phyloP scores from a whole-genome alignment of 92 coral and sea anemone species.

The Scolanthus callimorphus region DNA sequence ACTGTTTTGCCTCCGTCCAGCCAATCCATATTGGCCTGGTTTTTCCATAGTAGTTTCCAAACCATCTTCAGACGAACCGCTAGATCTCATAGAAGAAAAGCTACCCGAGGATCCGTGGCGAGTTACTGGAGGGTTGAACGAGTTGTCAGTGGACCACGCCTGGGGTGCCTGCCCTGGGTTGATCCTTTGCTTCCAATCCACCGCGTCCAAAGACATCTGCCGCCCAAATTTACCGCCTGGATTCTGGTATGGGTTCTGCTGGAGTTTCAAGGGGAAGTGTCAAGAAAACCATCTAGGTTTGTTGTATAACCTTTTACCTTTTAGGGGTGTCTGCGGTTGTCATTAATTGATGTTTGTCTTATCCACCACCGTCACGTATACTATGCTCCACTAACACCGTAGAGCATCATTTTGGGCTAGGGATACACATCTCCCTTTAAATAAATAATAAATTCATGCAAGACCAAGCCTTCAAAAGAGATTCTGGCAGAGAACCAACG shows the following conservation, averaged over 20 bases:
- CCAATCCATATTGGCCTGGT: constrained; percentile 37
- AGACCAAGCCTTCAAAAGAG: too few relatives aligned
- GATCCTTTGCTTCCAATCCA: constrained; percentile 73
- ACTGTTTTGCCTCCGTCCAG: constrained; percentile 16
- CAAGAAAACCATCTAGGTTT: too few relatives aligned
- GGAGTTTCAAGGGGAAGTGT: neutral
- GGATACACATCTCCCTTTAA: too few relatives aligned
- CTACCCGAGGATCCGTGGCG: constrained; percentile 51
- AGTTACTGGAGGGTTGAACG: constrained; percentile 34
- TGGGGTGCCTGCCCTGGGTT: constrained; percentile 39
- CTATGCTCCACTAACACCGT: too few relatives aligned
- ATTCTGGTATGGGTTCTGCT: constrained; percentile 27
- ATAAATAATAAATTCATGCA: too few relatives aligned
- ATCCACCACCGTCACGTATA: too few relatives aligned
- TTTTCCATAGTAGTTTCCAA: constrained; percentile 52
- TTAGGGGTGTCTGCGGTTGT: too few relatives aligned
- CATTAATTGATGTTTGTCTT: too few relatives aligned
- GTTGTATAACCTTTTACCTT: too few relatives aligned
- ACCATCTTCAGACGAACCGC: constrained; percentile 74
- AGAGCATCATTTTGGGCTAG: too few relatives aligned
- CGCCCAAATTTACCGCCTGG: constrained; percentile 63
- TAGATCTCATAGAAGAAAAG: constrained; percentile 62
- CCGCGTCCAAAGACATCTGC: constrained; percentile 55
- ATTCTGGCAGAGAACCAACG: too few relatives aligned
- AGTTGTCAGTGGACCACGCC: constrained; percentile 42